These are phyloP conservation scores for Raja brachyura DNA, from an alignment of 2,113 vertebrate genomes.

Conservation along the genomic window DNA sequence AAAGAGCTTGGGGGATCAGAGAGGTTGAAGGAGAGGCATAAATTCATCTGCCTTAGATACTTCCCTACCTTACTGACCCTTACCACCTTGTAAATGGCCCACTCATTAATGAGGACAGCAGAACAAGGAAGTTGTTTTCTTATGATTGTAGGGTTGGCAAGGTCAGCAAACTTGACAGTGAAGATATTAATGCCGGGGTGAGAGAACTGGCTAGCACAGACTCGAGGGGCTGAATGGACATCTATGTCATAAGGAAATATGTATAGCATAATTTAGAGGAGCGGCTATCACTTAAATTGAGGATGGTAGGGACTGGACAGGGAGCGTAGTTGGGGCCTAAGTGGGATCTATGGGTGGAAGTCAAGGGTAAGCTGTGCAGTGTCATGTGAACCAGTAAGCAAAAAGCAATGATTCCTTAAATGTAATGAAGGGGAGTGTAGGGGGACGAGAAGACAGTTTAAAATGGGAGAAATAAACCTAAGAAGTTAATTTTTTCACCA, in stretches of 20 bases:
- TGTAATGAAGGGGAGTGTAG: too few species aligned
- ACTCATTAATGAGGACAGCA: not conserved
- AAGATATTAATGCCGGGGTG: not conserved
- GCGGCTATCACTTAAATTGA: not conserved
- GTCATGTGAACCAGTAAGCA: too few species aligned
- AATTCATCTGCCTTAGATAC: too few species aligned
- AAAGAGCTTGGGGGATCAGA: not conserved
- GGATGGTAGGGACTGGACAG: not conserved
- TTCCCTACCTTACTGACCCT: too few species aligned
- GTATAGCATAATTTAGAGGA: not conserved
- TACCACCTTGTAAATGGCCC: too few species aligned
- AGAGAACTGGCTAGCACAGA: not conserved
- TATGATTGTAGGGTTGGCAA: not conserved
- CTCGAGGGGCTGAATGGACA: too few species aligned
- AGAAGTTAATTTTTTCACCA: not conserved
- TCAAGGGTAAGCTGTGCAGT: too few species aligned
- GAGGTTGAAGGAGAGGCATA: not conserved
- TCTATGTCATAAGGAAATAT: too few species aligned
- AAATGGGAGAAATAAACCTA: not conserved
- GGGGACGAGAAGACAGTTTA: too few species aligned
- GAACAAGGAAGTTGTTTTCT: not conserved
- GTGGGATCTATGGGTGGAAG: not conserved
- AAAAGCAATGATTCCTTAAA: too few species aligned
- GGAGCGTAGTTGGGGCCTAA: not conserved
- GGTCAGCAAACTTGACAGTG: not conserved